Evolutionary conservation across 1,140 invertebrate species (phyloP).

Genomic region (Trichonephila inaurata): DNA sequence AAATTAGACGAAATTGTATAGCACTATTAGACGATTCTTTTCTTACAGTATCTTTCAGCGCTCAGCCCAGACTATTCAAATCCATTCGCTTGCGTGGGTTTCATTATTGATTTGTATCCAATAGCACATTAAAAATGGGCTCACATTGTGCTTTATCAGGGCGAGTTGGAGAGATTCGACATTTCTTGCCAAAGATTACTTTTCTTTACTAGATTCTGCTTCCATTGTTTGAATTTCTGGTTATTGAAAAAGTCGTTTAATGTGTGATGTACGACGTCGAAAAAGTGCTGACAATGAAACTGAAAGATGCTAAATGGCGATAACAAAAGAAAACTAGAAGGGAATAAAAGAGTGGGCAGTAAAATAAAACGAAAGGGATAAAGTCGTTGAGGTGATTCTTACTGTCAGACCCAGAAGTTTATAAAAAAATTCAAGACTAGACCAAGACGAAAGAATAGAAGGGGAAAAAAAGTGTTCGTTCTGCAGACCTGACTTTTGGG

Average conservation of each 20-base stretch:
- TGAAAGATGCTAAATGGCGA: not conserved
- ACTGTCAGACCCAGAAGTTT: not conserved
- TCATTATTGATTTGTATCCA: conserved; percentile 2
- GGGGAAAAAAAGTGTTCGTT: not conserved
- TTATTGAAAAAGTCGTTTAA: not conserved
- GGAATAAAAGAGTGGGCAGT: not conserved
- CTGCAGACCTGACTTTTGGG: not conserved
- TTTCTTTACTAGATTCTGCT: not conserved
- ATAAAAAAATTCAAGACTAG: not conserved
- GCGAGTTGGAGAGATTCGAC: not conserved
- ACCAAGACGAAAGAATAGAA: not conserved
- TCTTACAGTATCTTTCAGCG: too few relatives aligned
- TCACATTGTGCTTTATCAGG: not conserved
- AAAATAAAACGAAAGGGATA: not conserved
- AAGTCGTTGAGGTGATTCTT: not conserved
- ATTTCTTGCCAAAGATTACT: not conserved
- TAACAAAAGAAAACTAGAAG: not conserved
- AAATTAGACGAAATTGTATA: too few relatives aligned
- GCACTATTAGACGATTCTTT: too few relatives aligned
- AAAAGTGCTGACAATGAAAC: not conserved
- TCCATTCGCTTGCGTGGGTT: not conserved
- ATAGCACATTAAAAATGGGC: too few relatives aligned
- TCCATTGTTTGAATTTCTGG: not conserved
- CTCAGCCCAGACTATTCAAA: not conserved
- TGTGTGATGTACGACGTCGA: not conserved